Evolutionary conservation across 2,113 vertebrate genomes (phyloP).

Genomic region (Dascyllus trimaculatus): DNA sequence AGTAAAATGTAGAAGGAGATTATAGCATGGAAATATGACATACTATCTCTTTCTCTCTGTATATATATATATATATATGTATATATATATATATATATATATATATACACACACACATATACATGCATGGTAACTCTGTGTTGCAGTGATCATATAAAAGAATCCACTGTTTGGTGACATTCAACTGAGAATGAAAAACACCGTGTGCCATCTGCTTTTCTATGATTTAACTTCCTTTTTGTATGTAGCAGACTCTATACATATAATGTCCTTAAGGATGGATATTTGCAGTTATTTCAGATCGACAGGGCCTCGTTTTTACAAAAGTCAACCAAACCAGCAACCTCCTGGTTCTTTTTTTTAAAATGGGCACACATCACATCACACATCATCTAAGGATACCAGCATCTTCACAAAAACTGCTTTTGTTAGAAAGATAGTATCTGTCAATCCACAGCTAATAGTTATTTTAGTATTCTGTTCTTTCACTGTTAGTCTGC

Average conservation of each 20-base stretch:
- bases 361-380: neutral
- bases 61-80: neutral
- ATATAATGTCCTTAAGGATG: neutral
- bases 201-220: neutral
- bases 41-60: neutral
- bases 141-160: neutral
- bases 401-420: neutral
- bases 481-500: no score
- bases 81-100: neutral
- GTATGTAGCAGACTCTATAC: neutral
- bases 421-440: no score
- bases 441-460: no score
- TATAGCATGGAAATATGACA: neutral
- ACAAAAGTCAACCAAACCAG: neutral
- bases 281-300: neutral
- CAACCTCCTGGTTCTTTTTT: neutral
- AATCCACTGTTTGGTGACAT: neutral
- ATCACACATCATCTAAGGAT: neutral
- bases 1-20: conserved; percentile 27
- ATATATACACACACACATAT: no score
- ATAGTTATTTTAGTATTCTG: no score
- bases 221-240: conserved; percentile 1
- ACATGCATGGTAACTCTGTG: neutral
- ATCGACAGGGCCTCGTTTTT: neutral
- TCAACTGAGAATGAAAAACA: neutral